Base-by-base conservation (phyloP, 2,888 invertebrate genomes). In the Ectemnius lituratus region DNA sequence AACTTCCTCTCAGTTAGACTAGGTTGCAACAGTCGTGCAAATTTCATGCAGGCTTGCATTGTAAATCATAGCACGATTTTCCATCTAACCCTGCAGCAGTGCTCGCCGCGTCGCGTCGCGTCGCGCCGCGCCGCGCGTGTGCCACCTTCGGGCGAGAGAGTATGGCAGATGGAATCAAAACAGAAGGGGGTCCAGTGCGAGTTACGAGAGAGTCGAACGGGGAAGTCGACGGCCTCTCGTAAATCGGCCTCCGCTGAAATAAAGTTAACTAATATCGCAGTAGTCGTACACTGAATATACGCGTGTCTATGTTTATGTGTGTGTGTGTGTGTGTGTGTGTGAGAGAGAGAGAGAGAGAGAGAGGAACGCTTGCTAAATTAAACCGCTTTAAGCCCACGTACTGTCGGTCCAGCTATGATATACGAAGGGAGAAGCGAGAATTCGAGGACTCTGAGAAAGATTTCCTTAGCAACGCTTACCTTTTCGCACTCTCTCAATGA, bases 231-330 rank as follows among this genome's bases (percentile, higher is more conserved):
- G 37, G 8, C 37, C 37, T 37, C 37, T 37, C 37, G 52, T 71
- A 71, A 74, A 74, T 74, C 47, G 27, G 37, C 23, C 0, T 14
- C 5, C 3, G 62, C 63, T 52, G 56, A 64, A 72, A 64, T 72
- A 64, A 72, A 71, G 67, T 71, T 67, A 56, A 62, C 58, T 6
- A n/a, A 46, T 57, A 56, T 57, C 62, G 66, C 60, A 58, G 56
- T 49, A 71, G 66, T 62, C 11, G 23, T 11, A 45, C 52, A 23
- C 6, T 66, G 49, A 67, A 70, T 70, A 61, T 64, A 18, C 6
- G 62, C 28, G 37, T 13, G n/a, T 5, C 23, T n/a, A n/a, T n/a
- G n/a, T n/a, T n/a, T n/a, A n/a, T n/a, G 57, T 18, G 2, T 8
- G 37, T 8, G 0, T 8, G 37, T 8, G 37, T 8, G 57, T 18